Conservation (phyloP, 2,113 vertebrate genomes). For the Scophthalmus maximus region DNA sequence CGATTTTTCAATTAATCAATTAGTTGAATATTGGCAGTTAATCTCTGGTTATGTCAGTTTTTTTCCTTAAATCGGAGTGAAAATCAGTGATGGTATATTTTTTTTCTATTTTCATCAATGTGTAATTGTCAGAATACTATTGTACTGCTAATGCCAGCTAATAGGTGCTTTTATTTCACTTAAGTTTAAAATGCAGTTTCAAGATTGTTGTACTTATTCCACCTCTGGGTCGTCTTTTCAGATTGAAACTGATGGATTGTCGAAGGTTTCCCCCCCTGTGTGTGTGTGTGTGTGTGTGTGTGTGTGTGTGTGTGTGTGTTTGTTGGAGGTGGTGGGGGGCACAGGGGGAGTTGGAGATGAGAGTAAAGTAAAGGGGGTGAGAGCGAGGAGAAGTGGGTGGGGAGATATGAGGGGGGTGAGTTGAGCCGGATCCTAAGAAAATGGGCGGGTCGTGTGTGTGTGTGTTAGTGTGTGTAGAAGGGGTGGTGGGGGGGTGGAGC, state of each 20-base stretch:
- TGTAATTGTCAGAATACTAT: no score
- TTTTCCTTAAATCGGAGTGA: no score
- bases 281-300: neutral
- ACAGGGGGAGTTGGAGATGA: conserved; percentile 18
- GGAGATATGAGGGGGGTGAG: neutral
- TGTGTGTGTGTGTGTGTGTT: neutral
- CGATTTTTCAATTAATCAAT: no score
- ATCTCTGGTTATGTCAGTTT: no score
- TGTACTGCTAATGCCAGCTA: no score
- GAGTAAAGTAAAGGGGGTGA: neutral
- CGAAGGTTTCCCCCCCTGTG: neutral
- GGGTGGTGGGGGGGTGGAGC: conserved; percentile 57
- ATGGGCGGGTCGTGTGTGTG: neutral
- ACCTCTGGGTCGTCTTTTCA: neutral
- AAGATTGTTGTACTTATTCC: no score
- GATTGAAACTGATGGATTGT: conserved; percentile 23
- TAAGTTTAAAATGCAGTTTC: no score
- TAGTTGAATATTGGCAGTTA: no score
- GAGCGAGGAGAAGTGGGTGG: conserved; percentile 4
- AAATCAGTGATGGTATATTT: no score
- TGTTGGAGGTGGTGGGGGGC: neutral
- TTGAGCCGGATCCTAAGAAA: conserved; percentile 15
- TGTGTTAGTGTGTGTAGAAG: conserved; percentile 5
- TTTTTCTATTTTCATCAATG: no score
- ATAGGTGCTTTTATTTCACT: neutral